A percentile compares a stretch with the other conserved stretches of the same genome.
These are phyloP conservation scores for Laticauda laticaudata DNA, from an alignment of 2,113 vertebrate species.

Conservation along the genomic window DNA sequence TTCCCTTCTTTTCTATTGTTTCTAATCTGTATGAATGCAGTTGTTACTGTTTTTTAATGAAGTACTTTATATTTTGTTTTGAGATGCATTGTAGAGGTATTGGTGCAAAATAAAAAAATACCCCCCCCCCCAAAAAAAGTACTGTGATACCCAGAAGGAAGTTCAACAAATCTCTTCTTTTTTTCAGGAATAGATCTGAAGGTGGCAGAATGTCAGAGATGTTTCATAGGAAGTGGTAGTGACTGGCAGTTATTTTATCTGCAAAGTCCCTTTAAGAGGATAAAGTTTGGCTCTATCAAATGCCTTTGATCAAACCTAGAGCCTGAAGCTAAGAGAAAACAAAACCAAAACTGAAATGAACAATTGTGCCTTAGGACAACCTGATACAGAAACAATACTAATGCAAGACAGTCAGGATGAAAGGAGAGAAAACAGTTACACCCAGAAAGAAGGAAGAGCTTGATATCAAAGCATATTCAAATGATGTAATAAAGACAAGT, in stretches of 20 bases:
- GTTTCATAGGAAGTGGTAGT: neutral
- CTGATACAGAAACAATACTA: neutral
- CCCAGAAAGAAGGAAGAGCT: neutral
- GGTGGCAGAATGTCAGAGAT: neutral
- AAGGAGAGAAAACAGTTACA: neutral
- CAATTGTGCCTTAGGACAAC: slow-evolving; percentile 6
- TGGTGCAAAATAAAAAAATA: neutral
- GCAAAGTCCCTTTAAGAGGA: slow-evolving; percentile 2
- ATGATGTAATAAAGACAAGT: neutral
- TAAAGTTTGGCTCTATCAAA: neutral
- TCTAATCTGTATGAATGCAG: neutral
- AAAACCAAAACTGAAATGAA: neutral
- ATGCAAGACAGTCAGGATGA: neutral
- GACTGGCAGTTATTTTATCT: neutral
- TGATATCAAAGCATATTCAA: neutral
- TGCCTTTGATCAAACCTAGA: slow-evolving; percentile 1
- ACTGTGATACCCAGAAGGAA: neutral
- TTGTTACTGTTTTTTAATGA: neutral
- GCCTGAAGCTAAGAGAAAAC: neutral
- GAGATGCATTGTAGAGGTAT: neutral
- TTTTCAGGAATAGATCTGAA: neutral
- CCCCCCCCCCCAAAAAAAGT: too few relatives aligned
- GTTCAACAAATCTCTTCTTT: neutral
- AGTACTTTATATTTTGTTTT: neutral
- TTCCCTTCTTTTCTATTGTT: neutral